A percentile compares a stretch with the other conserved stretches of the same genome.
These are phyloP conservation scores for Merops nubicus DNA, from an alignment of 2,113 vertebrate genomes.

Conservation along the genomic window DNA sequence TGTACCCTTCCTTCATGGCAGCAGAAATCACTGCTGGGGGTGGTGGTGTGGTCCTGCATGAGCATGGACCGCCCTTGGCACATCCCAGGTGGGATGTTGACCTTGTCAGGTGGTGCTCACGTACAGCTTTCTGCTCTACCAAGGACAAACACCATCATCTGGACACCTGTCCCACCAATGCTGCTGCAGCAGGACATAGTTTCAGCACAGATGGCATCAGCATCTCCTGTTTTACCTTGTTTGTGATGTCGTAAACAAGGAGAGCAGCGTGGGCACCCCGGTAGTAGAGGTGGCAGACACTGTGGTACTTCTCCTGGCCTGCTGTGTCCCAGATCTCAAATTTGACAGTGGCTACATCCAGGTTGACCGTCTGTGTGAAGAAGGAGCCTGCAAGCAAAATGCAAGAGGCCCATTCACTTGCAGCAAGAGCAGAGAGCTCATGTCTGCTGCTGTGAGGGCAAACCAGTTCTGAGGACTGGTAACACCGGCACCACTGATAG, in stretches of 20 bases:
- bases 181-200: background rate
- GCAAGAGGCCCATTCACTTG: rapidly evolving
- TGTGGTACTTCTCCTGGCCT: constrained; percentile 86
- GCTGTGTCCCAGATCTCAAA: constrained; percentile 88
- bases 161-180: background rate
- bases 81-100: background rate
- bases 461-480: rapidly evolving
- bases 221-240: constrained; percentile 65
- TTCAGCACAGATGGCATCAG: rapidly evolving
- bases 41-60: background rate
- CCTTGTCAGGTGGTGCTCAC: rapidly evolving
- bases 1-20: background rate
- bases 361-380: constrained; percentile 69
- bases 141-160: background rate
- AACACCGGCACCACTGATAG: no score
- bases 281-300: constrained; percentile 83
- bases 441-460: background rate
- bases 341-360: constrained; percentile 39
- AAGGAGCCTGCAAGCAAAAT: constrained; percentile 76
- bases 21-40: background rate
- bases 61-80: background rate
- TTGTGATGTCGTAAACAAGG: constrained; percentile 80
- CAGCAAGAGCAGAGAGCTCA: background rate
- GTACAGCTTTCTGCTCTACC: background rate
- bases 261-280: constrained; percentile 73